Evolutionary conservation across 53 echinoderm and acorn worm species (phyloP).

Genomic region (Holothuria leucospilota): DNA sequence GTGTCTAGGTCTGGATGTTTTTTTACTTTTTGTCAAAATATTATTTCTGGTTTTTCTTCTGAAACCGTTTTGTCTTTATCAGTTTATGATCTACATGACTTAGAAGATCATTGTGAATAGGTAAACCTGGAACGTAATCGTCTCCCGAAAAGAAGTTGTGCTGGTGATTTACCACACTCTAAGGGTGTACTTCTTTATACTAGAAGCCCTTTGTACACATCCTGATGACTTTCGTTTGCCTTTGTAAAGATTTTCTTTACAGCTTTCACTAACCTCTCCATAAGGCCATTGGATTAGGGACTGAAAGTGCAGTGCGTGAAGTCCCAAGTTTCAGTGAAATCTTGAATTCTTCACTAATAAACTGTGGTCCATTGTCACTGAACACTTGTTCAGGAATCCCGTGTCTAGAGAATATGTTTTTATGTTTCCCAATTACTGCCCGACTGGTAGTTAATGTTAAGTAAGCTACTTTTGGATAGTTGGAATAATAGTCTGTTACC

Average conservation of each 20-base stretch:
- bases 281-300: too few species aligned
- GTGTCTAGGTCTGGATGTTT: neutral
- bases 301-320: conserved; percentile 46
- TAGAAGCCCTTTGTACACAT: neutral
- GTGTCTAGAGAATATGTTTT: conserved; percentile 40
- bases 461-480: neutral
- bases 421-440: conserved; percentile 27
- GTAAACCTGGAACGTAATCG: neutral
- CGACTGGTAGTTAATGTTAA: conserved; percentile 13
- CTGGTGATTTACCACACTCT: neutral
- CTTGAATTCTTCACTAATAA: neutral
- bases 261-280: too few species aligned
- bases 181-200: too few species aligned
- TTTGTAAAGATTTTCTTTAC: too few species aligned
- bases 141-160: neutral
- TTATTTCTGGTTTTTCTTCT: neutral
- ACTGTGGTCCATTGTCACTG: conserved; percentile 39
- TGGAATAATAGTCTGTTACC: too few species aligned
- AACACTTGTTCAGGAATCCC: conserved; percentile 51
- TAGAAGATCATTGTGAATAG: neutral
- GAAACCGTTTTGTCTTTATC: neutral
- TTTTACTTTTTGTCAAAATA: neutral
- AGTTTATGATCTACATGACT: neutral
- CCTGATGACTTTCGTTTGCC: neutral
- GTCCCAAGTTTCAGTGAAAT: conserved; percentile 5